Evolutionary conservation across 2,888 invertebrate species (phyloP).

Genomic region (Netelia melanura): DNA sequence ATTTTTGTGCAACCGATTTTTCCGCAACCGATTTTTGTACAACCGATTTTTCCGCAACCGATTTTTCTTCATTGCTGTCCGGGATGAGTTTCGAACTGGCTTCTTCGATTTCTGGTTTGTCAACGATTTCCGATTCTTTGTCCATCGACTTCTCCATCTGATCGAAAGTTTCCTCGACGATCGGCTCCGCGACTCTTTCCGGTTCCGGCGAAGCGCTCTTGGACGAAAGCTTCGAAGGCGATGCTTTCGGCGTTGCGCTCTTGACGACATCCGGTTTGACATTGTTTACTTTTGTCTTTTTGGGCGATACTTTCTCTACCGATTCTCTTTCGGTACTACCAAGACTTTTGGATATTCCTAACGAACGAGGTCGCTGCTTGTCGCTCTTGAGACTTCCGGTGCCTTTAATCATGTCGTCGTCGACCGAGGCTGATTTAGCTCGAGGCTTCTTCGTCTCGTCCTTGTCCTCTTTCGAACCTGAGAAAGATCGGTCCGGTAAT

Average conservation of each 20-base stretch:
- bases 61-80: slow-evolving; percentile 70
- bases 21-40: slow-evolving; percentile 48
- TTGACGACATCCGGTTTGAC: slow-evolving; percentile 47
- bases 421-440: slow-evolving; percentile 82
- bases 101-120: slow-evolving; percentile 81
- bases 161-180: slow-evolving; percentile 66
- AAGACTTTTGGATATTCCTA: slow-evolving; percentile 83
- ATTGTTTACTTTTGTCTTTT: slow-evolving; percentile 86
- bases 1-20: slow-evolving; percentile 76
- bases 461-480: slow-evolving; percentile 78
- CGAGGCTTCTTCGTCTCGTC: slow-evolving; percentile 78
- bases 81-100: slow-evolving; percentile 70
- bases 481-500: slow-evolving; percentile 79
- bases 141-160: background rate
- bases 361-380: slow-evolving; percentile 81
- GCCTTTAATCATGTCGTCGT: slow-evolving; percentile 81
- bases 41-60: slow-evolving; percentile 82
- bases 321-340: slow-evolving; percentile 82
- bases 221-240: slow-evolving; percentile 65
- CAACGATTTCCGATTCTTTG: slow-evolving; percentile 15
- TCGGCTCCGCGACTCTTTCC: slow-evolving; percentile 73
- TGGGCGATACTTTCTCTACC: slow-evolving; percentile 81
- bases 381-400: slow-evolving; percentile 75
- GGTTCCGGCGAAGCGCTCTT: slow-evolving; percentile 64
- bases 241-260: slow-evolving; percentile 57